phyloP scores from a whole-genome alignment of 2,888 invertebrate species.

The Gordius sp. region DNA sequence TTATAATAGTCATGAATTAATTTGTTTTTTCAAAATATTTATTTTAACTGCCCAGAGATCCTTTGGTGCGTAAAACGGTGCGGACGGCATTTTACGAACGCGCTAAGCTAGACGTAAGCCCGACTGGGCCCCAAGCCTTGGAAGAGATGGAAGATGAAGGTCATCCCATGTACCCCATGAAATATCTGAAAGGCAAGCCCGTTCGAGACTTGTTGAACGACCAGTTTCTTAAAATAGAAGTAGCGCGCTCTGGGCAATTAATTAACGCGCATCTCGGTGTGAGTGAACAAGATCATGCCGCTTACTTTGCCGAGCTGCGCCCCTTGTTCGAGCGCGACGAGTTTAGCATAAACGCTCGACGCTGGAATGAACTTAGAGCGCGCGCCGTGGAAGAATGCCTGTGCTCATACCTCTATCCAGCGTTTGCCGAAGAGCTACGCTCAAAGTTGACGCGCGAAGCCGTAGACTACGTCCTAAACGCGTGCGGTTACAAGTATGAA shows the following conservation, averaged over 20 bases:
- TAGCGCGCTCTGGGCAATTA: background rate
- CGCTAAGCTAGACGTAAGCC: constrained; percentile 49
- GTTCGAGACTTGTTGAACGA: constrained; percentile 61
- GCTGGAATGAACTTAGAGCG: constrained; percentile 69
- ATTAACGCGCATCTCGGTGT: background rate
- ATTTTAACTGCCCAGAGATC: constrained; percentile 61
- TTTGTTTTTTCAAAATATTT: too few relatives aligned
- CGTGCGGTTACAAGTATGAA: constrained; percentile 20
- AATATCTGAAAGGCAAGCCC: constrained; percentile 65
- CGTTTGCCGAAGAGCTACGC: constrained; percentile 56
- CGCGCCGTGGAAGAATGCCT: constrained; percentile 65
- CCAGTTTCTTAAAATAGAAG: constrained; percentile 50
- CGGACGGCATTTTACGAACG: constrained; percentile 54
- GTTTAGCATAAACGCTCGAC: constrained; percentile 67
- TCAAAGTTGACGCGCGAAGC: constrained; percentile 53
- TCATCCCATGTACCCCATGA: constrained; percentile 37
- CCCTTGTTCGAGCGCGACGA: constrained; percentile 39
- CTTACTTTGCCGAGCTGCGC: background rate
- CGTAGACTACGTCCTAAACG: constrained; percentile 34
- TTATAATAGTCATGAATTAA: too few relatives aligned
- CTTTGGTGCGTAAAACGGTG: constrained; percentile 53
- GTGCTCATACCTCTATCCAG: constrained; percentile 59
- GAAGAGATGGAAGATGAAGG: constrained; percentile 82
- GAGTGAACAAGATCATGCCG: background rate
- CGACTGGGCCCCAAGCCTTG: constrained; percentile 39